phyloP scores from a whole-genome alignment of 2,888 invertebrate species.

The Amphipoea oculea region DNA sequence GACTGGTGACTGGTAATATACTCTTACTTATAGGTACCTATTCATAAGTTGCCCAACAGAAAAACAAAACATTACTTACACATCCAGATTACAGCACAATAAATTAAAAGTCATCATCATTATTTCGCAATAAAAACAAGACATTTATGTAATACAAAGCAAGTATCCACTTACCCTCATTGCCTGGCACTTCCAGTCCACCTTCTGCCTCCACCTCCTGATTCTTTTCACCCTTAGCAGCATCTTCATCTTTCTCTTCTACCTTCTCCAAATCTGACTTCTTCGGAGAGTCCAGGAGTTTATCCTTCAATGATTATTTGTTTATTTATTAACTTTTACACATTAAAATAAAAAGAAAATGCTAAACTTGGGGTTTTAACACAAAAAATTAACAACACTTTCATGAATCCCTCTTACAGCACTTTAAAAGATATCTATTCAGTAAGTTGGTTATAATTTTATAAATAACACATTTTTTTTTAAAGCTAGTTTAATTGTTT shows the following conservation, averaged over 20 bases:
- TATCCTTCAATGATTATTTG: conserved; percentile 21
- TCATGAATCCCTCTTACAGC: background rate
- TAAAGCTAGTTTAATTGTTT: no score
- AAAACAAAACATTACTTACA: background rate
- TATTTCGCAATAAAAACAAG: no score
- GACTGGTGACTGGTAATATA: no score
- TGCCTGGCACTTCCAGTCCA: conserved; percentile 73
- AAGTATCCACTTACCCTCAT: conserved; percentile 72
- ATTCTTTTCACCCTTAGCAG: conserved; percentile 53
- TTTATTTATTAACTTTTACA: background rate
- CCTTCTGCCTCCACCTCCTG: conserved; percentile 75
- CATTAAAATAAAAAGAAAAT: background rate
- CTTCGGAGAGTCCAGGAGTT: conserved; percentile 52
- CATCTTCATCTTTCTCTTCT: conserved; percentile 46
- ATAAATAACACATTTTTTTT: background rate
- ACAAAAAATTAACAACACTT: background rate
- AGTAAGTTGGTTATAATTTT: background rate
- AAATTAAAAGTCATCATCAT: background rate
- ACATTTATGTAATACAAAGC: background rate
- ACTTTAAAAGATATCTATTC: background rate
- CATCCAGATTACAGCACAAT: background rate
- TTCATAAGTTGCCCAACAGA: background rate
- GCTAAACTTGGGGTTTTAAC: background rate
- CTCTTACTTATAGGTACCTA: background rate
- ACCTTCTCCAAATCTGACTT: conserved; percentile 61